Evolutionary conservation across 2,113 vertebrate genomes (phyloP), one percentile per base, ranked within the genome.

Genomic region (Hypomesus transpacificus): DNA sequence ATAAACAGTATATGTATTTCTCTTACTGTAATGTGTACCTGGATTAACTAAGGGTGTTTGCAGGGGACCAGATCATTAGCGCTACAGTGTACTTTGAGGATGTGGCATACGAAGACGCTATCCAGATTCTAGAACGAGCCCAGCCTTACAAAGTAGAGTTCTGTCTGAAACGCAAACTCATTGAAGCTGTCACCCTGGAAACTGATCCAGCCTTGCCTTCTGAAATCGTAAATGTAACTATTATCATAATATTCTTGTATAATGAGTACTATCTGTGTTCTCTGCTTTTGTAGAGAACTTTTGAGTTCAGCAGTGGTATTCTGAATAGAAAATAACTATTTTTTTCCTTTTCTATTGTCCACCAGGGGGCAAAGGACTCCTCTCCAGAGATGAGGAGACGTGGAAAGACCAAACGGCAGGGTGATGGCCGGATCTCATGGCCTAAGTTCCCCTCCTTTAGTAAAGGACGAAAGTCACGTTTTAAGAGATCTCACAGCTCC

Each of bases 1-100:
- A 11, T 9, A 34, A 34, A 34, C 5, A 34, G 39, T 46, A 46
- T 2, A 46, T 46, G 39, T 13, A 11, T 46, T 46, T 46, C 11
- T 46, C 39, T 46, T 11, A 24, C n/a, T n/a, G n/a, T 24, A 46
- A 46, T 46, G 9, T 46, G 39, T 11, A 46, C 39, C 11, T 46
- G 6, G 6, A 46, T 46, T 46, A 46, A 46, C 39, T 46, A 46
- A 46, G 8, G 39, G 39, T 46, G 39, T 46, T 46, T 46, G 7
- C 78, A 99, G 97, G 97, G 69, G 97, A 99, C 79, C 96, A 97
- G 81, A 88, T 99, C 69, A 90, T 99, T 82, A 99, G 96, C 31
- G 91, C 97, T 20, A 98, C 96, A 7, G 86, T 98, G 68, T 98
- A 96, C 90, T 98, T 99, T 0, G 96, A 98, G 80, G 88, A 96